Conservation (phyloP, 2,113 vertebrate genomes). For the Parotia lawesii region DNA sequence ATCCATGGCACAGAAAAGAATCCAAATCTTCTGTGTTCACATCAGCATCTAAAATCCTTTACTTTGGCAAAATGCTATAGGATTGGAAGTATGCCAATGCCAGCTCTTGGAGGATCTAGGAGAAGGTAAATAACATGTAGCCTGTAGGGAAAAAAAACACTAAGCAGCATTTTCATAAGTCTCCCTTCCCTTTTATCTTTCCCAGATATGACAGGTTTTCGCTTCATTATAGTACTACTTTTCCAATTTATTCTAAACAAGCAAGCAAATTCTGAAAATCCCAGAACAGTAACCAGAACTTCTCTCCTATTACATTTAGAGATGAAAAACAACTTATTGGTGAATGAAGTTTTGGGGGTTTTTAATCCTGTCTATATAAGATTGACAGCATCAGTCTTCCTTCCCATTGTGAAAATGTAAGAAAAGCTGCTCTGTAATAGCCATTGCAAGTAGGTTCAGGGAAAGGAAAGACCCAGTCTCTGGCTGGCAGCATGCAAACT, state of each 20-base stretch:
- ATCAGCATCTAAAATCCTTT: not conserved
- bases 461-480: not conserved
- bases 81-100: not conserved
- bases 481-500: not conserved
- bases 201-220: not conserved
- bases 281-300: not conserved
- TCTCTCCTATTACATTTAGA: not conserved
- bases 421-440: not conserved
- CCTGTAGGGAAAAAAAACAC: not conserved
- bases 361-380: not conserved
- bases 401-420: not conserved
- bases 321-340: not conserved
- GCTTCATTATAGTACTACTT: not conserved
- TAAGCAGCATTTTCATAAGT: not conserved
- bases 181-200: not conserved
- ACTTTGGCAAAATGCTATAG: not conserved
- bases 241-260: not conserved
- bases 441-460: not conserved
- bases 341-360: not conserved
- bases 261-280: not conserved
- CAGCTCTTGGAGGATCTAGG: not conserved
- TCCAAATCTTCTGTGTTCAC: not conserved
- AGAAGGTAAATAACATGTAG: not conserved
- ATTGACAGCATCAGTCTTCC: not conserved
- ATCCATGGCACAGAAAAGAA: not conserved